Percentiles rank a stretch among this genome's conserved stretches.
Evolutionary conservation across 92 coral and sea anemone species (phyloP).

Genomic region (Pocillopora meandrina): DNA sequence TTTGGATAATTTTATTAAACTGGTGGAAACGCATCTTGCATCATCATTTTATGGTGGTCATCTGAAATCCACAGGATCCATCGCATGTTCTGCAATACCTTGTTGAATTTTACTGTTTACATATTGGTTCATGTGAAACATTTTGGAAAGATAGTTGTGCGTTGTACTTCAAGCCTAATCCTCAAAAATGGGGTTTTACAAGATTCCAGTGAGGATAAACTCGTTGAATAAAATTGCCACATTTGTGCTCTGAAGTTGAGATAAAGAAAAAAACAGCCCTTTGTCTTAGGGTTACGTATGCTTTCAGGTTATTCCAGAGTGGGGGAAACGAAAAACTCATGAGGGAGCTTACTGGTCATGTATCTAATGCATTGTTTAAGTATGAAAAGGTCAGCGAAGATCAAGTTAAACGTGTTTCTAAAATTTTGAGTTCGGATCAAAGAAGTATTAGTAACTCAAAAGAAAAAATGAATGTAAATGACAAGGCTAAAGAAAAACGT

Average conservation of each 20-base stretch:
- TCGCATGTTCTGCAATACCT: no score
- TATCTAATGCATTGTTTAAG: slow-evolving; percentile 28
- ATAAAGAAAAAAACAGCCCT: slow-evolving; percentile 27
- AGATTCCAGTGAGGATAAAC: slow-evolving; percentile 40
- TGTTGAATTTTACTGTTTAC: not conserved
- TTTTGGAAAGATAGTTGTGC: slow-evolving; percentile 16
- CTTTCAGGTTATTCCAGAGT: slow-evolving; percentile 19
- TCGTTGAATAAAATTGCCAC: slow-evolving; percentile 38
- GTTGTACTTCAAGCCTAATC: slow-evolving; percentile 40
- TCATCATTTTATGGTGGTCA: no score
- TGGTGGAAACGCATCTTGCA: no score
- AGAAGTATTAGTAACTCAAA: no score
- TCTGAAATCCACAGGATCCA: no score
- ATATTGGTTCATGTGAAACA: not conserved
- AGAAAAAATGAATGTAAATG: not conserved
- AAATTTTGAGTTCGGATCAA: no score
- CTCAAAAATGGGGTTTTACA: slow-evolving; percentile 13
- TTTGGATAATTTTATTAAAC: no score
- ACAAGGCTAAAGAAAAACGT: not conserved
- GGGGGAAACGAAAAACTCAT: slow-evolving; percentile 9
- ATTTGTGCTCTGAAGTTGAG: slow-evolving; percentile 21
- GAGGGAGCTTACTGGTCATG: slow-evolving; percentile 31
- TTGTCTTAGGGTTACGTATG: slow-evolving; percentile 34
- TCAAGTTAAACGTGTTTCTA: not conserved
- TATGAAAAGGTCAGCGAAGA: slow-evolving; percentile 7